These are phyloP conservation scores for Crocodylus rhombifer DNA, from an alignment of 2,797 vertebrate species.

Conservation along the genomic window DNA sequence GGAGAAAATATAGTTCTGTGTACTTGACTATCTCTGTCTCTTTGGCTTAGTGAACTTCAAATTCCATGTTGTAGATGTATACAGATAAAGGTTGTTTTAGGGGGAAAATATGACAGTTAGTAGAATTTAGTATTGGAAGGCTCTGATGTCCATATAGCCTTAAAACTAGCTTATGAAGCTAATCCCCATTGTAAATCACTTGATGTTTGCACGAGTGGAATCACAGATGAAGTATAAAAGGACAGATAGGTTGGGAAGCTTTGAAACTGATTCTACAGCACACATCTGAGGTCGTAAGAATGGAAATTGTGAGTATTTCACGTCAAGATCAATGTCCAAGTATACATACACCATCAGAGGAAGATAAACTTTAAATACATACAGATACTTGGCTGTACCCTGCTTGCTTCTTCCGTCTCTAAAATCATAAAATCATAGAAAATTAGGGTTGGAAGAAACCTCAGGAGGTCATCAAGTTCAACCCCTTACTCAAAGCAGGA, in stretches of 20 bases:
- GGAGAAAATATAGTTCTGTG: not conserved
- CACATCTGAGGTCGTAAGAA: not conserved
- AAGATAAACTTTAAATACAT: too few species aligned
- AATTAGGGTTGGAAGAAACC: too few species aligned
- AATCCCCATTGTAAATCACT: too few species aligned
- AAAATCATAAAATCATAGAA: too few species aligned
- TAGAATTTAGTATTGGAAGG: not conserved
- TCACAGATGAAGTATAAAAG: not conserved
- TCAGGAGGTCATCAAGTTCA: too few species aligned
- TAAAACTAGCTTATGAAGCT: too few species aligned
- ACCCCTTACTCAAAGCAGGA: too few species aligned
- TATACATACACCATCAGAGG: too few species aligned
- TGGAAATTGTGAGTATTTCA: not conserved
- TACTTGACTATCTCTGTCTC: not conserved
- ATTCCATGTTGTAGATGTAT: not conserved
- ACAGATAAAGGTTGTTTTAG: not conserved
- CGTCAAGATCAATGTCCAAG: not conserved
- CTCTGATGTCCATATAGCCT: not conserved
- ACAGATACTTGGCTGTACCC: too few species aligned
- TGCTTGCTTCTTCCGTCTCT: too few species aligned
- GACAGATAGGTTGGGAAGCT: not conserved
- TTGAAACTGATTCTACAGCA: not conserved
- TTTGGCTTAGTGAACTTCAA: not conserved
- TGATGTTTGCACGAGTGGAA: not conserved
- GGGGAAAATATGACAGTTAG: not conserved